Conservation (phyloP, 2,888 invertebrate genomes). For the Chalcosyrphus nemorum region DNA sequence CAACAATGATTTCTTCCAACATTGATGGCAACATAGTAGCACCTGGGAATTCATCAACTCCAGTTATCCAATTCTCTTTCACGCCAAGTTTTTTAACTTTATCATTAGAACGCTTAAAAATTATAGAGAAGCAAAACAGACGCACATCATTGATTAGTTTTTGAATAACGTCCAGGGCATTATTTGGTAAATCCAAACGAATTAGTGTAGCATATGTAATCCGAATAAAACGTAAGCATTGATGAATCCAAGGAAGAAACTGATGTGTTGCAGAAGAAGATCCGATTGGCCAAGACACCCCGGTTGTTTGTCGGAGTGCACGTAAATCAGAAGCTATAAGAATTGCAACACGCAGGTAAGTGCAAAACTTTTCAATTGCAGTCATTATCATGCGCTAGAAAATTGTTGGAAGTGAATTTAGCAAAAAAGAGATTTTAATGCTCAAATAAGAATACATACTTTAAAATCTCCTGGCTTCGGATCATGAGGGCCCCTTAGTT, state of each 20-base stretch:
- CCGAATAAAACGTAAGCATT: slow-evolving; percentile 90
- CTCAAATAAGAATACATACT: slow-evolving; percentile 83
- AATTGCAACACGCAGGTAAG: slow-evolving; percentile 88
- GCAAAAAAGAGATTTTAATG: too few species aligned
- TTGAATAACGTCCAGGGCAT: slow-evolving; percentile 92
- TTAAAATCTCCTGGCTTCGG: slow-evolving; percentile 91
- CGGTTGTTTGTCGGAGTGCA: slow-evolving; percentile 78
- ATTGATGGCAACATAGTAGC: slow-evolving; percentile 89
- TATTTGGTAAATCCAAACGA: slow-evolving; percentile 92
- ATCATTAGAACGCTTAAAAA: slow-evolving; percentile 92
- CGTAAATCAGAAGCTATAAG: slow-evolving; percentile 86
- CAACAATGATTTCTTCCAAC: slow-evolving; percentile 88
- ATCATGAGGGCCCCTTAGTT: slow-evolving; percentile 89
- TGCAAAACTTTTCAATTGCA: slow-evolving; percentile 89
- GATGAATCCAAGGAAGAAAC: slow-evolving; percentile 88
- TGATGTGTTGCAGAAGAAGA: slow-evolving; percentile 83
- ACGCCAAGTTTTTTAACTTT: slow-evolving; percentile 88
- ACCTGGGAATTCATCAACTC: slow-evolving; percentile 92
- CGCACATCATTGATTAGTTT: slow-evolving; percentile 93
- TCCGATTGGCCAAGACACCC: slow-evolving; percentile 82
- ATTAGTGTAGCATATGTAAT: slow-evolving; percentile 91
- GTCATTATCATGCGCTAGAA: slow-evolving; percentile 89
- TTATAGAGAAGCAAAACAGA: slow-evolving; percentile 91
- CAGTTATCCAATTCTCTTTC: slow-evolving; percentile 93
- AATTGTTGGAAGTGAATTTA: too few species aligned